Base-by-base conservation (phyloP, 2,888 invertebrate genomes). In the Malthinus flaveolus region DNA sequence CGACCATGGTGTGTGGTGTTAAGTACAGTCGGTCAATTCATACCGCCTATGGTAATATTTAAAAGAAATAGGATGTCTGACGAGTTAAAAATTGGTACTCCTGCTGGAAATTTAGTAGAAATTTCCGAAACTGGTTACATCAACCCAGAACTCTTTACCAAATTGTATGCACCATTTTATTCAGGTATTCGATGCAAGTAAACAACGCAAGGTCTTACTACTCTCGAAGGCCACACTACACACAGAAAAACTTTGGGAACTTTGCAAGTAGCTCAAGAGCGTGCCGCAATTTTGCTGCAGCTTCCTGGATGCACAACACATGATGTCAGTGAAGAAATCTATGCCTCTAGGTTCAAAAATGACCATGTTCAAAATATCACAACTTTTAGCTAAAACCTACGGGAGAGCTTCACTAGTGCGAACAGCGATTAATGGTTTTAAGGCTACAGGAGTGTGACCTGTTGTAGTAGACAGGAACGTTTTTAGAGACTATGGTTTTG, bases 131-230 rank as follows among this genome's bases (percentile, higher is more conserved):
- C 60, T 56, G 67, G 35, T 57, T 70, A 65, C 54, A 67, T 70
- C 23, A 63, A 62, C 32, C 23, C 52, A 9, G 65, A 68, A 13
- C 51, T 66, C 1, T 66, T 69, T 56, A 37, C 56, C 11, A 45
- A 53, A n/a, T n/a, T n/a, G 66, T 65, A 57, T 68, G 7, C 56
- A 65, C 52, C 36, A 62, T 61, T 69, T 68, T 56, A 39, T 59
- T 31, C 54, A 53, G 10, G 39, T 44, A 44, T 48, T 58, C 9
- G 51, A 56, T 15, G 50, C 49, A 32, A 52, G 37, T 33, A 54
- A 53, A 50, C 53, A 52, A 23, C 42, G 52, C 8, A 48, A 53
- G 34, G 53, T 59, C 15, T 39, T 67, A 8, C 11, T 53, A 7
- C 44, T 61, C n/a, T n/a, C n/a, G n/a, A n/a, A n/a, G n/a, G n/a